Base-by-base conservation (phyloP, 2,797 vertebrate species). In the Phataginus tetradactyla region DNA sequence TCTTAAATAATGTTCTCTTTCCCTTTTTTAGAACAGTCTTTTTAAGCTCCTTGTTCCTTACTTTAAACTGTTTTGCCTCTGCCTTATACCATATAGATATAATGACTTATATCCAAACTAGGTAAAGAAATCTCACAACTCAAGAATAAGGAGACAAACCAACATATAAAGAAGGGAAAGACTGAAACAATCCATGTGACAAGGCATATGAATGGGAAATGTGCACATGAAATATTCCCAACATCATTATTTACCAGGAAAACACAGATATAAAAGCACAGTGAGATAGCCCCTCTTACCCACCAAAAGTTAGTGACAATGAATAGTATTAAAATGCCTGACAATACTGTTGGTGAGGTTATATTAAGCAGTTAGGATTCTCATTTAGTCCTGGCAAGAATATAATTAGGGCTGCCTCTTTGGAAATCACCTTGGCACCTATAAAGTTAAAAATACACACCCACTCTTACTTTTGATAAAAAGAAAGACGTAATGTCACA, bases 251-350 rank as follows among this genome's bases (percentile, higher is more conserved):
- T 37, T 14, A 34, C 11, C 39, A 32, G 25, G 49, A 45, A 55
- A 59, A 37, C 13, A 2, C 11, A 64, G 14, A n/a, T 1, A 3
- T 0, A 18, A 4, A 51, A 53, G 13, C 21, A 21, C 12, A 29
- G 3, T 7, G n/a, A 20, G 17, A 5, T 1, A 0, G 5, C 12
- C 1, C 32, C 13, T 13, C 27, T 2, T 0, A 3, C 1, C 66
- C 13, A 0, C 1, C 0, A 4, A 11, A 11, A 45, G 45, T 2
- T 5, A 23, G 4, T 57, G 7, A 0, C 6, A 6, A 0, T 3
- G 1, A 18, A 17, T 5, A 4, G 8, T 0, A 5, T 12, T 14
- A 80, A 11, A 42, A 13, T 4, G 15, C 11, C 4, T 0, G 42
- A 7, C 21, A 9, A 7, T 7, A 8, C 68, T 1, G 29, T 7